phyloP scores from a whole-genome alignment of 2,113 vertebrate species.

The Leuciscus idus region DNA sequence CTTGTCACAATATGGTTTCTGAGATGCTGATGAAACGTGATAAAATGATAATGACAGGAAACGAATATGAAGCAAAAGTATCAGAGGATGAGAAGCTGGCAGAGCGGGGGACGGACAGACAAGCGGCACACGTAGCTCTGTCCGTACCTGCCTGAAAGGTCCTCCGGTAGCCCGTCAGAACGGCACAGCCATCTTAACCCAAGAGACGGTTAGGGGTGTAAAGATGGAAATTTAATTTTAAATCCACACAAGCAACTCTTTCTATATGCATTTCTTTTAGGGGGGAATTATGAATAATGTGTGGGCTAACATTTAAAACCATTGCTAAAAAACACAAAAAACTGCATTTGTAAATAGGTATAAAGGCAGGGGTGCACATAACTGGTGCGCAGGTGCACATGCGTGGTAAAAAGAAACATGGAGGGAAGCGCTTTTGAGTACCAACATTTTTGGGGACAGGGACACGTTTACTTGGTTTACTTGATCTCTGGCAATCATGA shows the following conservation, averaged over 20 bases:
- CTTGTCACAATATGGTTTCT: neutral
- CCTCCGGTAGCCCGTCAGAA: slow-evolving; percentile 74
- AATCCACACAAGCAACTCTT: neutral
- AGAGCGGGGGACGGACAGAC: slow-evolving; percentile 61
- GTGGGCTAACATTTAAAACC: neutral
- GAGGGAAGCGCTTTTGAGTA: too few species aligned
- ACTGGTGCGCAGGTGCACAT: too few species aligned
- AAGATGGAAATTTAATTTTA: slow-evolving; percentile 29
- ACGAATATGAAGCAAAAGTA: neutral
- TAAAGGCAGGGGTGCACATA: too few species aligned
- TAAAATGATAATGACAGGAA: neutral
- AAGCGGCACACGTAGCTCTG: slow-evolving; percentile 67
- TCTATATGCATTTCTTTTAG: neutral
- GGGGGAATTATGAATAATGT: neutral
- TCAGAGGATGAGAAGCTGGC: neutral
- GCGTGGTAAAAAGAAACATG: too few species aligned
- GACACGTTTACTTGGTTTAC: too few species aligned
- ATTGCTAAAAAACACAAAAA: neutral
- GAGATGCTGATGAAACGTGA: slow-evolving; percentile 9
- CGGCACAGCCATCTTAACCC: slow-evolving; percentile 70
- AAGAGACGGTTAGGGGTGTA: slow-evolving; percentile 54
- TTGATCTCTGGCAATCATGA: too few species aligned
- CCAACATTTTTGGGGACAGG: too few species aligned
- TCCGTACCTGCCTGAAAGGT: slow-evolving; percentile 74
- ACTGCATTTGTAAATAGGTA: neutral